phyloP scores from a whole-genome alignment of 2,888 invertebrate species.

The Cybosia mesomella region DNA sequence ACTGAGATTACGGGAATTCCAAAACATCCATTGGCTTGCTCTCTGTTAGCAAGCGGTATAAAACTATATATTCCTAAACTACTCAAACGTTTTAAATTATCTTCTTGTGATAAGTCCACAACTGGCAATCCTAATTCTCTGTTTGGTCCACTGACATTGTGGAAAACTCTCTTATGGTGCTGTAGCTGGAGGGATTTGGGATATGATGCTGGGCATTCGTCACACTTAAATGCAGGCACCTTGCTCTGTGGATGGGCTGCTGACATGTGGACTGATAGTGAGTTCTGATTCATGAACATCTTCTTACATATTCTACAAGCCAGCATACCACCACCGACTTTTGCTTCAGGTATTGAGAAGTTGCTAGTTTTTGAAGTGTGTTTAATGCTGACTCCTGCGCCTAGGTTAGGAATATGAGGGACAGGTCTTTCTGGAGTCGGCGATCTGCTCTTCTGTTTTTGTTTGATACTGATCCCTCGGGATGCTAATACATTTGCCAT shows the following conservation, averaged over 20 bases:
- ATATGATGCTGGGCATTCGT: conserved; percentile 91
- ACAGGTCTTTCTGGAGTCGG: conserved; percentile 79
- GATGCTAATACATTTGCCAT: conserved; percentile 93
- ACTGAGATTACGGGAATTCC: conserved; percentile 91
- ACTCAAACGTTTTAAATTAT: conserved; percentile 88
- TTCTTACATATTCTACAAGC: conserved; percentile 81
- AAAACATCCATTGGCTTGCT: conserved; percentile 88
- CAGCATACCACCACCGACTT: conserved; percentile 75
- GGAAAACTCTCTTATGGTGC: conserved; percentile 84
- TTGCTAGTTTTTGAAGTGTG: conserved; percentile 81
- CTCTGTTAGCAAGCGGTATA: conserved; percentile 90
- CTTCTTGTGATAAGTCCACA: conserved; percentile 90
- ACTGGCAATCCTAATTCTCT: conserved; percentile 91
- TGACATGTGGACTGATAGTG: conserved; percentile 74
- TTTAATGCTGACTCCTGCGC: conserved; percentile 85
- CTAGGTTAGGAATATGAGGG: conserved; percentile 81
- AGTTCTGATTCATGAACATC: conserved; percentile 78
- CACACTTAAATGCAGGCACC: conserved; percentile 87
- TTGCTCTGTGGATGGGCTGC: conserved; percentile 77
- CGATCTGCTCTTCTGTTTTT: conserved; percentile 86
- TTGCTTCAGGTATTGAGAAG: conserved; percentile 79
- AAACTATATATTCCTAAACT: conserved; percentile 91
- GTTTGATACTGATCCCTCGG: conserved; percentile 92
- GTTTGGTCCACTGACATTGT: conserved; percentile 78
- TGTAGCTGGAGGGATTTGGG: conserved; percentile 90